These are phyloP conservation scores for Creontiades dilutus DNA, from an alignment of 2,888 invertebrate genomes.

Conservation along the genomic window DNA sequence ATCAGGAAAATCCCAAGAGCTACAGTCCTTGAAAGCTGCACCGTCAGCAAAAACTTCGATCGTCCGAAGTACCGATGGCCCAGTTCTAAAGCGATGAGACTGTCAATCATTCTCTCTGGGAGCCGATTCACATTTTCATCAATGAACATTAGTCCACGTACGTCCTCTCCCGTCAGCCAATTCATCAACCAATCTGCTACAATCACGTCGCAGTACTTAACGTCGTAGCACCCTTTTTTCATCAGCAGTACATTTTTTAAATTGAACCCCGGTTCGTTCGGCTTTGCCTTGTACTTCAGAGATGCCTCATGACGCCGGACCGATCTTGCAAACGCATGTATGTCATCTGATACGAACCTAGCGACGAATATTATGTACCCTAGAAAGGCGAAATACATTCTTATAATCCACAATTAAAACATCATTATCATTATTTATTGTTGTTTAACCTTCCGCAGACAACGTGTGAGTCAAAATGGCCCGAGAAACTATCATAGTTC, in stretches of 20 bases:
- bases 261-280: neutral
- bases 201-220: neutral
- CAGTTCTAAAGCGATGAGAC: neutral
- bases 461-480: too few species aligned
- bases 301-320: neutral
- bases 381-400: too few species aligned
- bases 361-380: too few species aligned
- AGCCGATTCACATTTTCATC: neutral
- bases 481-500: too few species aligned
- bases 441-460: too few species aligned
- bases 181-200: neutral
- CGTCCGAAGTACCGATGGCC: neutral
- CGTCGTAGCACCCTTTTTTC: neutral
- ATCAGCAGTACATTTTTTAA: neutral
- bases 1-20: neutral
- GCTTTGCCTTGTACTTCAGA: neutral
- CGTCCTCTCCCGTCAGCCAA: neutral
- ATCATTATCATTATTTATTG: too few species aligned
- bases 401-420: too few species aligned
- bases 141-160: neutral
- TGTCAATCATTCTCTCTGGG: neutral
- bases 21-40: neutral
- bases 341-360: too few species aligned
- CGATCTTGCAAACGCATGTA: too few species aligned
- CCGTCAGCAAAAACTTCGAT: neutral